Base-by-base conservation (phyloP, 2,888 invertebrate species). In the Byasa hedistus region DNA sequence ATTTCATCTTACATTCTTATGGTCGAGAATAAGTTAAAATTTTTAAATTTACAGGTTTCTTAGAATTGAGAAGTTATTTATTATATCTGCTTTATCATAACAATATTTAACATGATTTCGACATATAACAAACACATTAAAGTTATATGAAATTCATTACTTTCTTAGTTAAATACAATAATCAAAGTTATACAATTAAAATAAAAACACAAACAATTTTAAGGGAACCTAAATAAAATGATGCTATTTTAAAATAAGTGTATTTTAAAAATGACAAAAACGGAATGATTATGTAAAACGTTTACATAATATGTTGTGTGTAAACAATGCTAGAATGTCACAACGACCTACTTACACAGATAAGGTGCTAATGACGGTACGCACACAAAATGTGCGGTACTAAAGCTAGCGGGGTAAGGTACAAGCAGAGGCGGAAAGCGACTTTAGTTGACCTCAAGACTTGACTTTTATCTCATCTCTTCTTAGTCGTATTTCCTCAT, bases 341-440 rank as follows among this genome's bases (percentile, higher is more conserved):
- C 70, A 71, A 71, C 74, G 78, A 75, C 79, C 79, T 75, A 80
- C 78, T 72, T 76, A 54, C 70, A 68, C 68, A 71, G 74, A 74
- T 74, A 74, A 76, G 70, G 75, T 73, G 78, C 72, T 78, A 78
- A 78, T 69, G 68, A 71, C 65, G 68, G 63, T 66, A 66, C 69
- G 48, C 68, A 69, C 57, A 60, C 60, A 61, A 39, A 68, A 57
- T 61, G 67, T 65, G 22, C 22, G 57, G 60, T 54, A 22, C 27
- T 48, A 67, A 51, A 48, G 21, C n/a, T n/a, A 24, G 55, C 63
- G 63, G 17, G 54, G 12, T 36, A 17, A 19, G 27, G 36, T 21
- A 58, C 48, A 39, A 5, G 19, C n/a, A 19, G 8, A 52, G 52
- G 58, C 58, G 51, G 51, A 32, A 65, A 48, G 19, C n/a, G 23